Percentiles rank a stretch among this genome's conserved stretches.
Conservation (phyloP, 2,797 vertebrate species). For the Heterohyrax brucei region DNA sequence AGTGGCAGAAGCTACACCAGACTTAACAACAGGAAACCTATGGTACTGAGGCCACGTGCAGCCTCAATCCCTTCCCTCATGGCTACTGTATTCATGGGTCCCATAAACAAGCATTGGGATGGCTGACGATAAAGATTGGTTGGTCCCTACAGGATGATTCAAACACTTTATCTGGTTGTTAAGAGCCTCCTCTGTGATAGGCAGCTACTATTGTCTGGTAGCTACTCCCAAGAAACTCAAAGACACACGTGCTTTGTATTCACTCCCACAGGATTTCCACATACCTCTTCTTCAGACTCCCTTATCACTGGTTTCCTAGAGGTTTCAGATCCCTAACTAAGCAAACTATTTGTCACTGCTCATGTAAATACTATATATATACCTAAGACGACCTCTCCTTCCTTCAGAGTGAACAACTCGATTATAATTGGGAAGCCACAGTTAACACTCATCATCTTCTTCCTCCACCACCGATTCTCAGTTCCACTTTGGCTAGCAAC, state of each 20-base stretch:
- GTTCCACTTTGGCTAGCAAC: background rate
- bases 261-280: background rate
- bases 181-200: background rate
- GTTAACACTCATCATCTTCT: background rate
- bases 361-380: background rate
- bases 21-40: background rate
- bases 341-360: background rate
- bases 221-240: background rate
- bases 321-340: background rate
- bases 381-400: background rate
- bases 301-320: background rate
- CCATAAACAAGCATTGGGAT: background rate
- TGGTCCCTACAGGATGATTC: background rate
- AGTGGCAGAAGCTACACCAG: background rate
- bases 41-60: background rate
- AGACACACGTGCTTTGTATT: accelerated
- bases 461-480: background rate
- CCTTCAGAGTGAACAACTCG: background rate
- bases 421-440: background rate
- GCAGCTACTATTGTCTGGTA: background rate
- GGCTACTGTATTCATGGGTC: background rate
- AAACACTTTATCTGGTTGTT: background rate
- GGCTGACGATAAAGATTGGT: background rate
- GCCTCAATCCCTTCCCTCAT: background rate
- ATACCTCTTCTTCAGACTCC: background rate